phyloP scores from a whole-genome alignment of 2,113 vertebrate genomes.

The Pteronura brasiliensis region DNA sequence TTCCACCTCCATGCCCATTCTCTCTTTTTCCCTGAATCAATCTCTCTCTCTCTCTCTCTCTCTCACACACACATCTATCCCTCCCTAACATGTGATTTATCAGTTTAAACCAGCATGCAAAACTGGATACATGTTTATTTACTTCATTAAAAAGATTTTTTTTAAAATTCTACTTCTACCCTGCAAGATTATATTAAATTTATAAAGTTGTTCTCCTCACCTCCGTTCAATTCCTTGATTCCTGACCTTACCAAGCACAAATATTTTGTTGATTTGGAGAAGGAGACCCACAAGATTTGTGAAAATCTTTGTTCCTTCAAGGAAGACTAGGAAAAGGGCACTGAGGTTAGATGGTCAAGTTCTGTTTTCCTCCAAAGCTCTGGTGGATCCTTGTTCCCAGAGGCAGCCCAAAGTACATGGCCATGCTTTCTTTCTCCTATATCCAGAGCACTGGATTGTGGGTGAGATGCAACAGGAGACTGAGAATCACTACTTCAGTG shows the following conservation, averaged over 20 bases:
- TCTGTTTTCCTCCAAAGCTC: neutral
- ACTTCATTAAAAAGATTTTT: conserved; percentile 16
- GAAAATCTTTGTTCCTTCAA: conserved; percentile 26
- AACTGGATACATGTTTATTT: neutral
- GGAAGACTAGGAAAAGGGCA: neutral
- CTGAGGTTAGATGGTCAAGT: neutral
- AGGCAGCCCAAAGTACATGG: fast-evolving
- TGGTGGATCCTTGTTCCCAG: neutral
- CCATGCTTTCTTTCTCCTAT: neutral
- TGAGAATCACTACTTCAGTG: neutral
- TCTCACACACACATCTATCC: neutral
- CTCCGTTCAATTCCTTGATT: neutral
- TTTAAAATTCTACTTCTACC: neutral
- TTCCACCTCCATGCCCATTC: neutral
- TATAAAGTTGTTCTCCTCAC: neutral
- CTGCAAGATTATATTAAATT: neutral
- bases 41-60: neutral
- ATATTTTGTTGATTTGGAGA: conserved; percentile 2
- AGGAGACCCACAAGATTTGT: neutral
- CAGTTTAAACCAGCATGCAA: conserved; percentile 1
- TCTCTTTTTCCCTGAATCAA: neutral
- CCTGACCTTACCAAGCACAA: neutral
- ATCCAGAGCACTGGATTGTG: neutral
- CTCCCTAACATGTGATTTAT: neutral
- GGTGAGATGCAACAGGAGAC: neutral